phyloP scores from a whole-genome alignment of 1,140 invertebrate genomes.

The Drosophila baimaii region DNA sequence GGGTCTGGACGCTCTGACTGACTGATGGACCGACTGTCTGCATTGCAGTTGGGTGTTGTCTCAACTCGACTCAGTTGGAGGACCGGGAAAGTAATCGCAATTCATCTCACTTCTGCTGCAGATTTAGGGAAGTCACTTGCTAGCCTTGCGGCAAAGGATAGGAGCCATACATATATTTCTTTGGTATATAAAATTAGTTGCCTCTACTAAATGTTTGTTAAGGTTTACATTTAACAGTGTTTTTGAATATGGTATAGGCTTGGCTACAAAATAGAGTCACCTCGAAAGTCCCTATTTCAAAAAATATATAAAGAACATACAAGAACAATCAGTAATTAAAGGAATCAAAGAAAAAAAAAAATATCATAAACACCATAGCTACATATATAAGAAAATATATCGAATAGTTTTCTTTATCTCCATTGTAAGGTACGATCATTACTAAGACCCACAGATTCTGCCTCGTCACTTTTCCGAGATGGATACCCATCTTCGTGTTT shows the following conservation, averaged over 20 bases:
- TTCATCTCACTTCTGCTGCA: slow-evolving; percentile 37
- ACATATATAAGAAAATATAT: neutral
- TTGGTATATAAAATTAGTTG: neutral
- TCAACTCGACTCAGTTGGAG: slow-evolving; percentile 30
- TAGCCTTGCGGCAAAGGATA: neutral
- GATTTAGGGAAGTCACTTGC: slow-evolving; percentile 9
- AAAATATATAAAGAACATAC: neutral
- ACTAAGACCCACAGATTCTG: slow-evolving; percentile 1
- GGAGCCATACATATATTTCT: neutral
- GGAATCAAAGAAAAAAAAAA: neutral
- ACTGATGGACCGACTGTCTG: slow-evolving; percentile 60
- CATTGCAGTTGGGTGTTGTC: slow-evolving; percentile 52
- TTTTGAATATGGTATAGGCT: too few species aligned
- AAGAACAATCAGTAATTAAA: neutral
- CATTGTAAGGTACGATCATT: slow-evolving; percentile 14
- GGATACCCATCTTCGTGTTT: slow-evolving; percentile 15
- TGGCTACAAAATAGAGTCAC: too few species aligned
- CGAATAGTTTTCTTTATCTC: neutral
- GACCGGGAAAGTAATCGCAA: slow-evolving; percentile 41
- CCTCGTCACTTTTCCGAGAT: slow-evolving; percentile 29
- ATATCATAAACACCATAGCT: neutral
- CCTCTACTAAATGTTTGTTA: too few species aligned
- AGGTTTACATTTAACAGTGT: too few species aligned
- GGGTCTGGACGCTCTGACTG: slow-evolving; percentile 39
- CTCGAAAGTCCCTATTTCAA: neutral